Evolutionary conservation across 2,113 vertebrate species (phyloP).

Genomic region (Indicator maculatus): DNA sequence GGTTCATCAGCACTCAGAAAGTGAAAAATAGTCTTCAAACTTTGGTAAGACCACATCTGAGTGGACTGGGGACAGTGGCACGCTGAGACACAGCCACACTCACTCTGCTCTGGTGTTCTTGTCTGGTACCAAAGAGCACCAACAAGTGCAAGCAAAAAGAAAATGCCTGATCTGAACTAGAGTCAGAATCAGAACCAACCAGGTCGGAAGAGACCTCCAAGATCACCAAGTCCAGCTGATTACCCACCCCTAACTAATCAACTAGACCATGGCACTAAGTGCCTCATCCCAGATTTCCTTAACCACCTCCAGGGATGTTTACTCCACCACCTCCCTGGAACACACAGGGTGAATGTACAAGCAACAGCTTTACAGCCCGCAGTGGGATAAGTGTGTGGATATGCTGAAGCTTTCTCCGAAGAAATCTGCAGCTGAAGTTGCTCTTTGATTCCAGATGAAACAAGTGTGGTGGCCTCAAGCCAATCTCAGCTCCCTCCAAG

Average conservation of each 20-base stretch:
- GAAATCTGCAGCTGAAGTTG: background rate
- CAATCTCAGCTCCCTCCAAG: too few species aligned
- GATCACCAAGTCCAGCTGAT: too few species aligned
- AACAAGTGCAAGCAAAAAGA: background rate
- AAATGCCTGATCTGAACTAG: background rate
- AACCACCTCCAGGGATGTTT: too few species aligned
- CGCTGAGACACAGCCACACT: background rate
- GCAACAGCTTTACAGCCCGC: background rate
- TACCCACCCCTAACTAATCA: too few species aligned
- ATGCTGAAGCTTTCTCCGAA: background rate
- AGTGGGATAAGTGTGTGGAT: background rate
- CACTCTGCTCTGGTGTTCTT: background rate
- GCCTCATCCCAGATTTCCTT: too few species aligned
- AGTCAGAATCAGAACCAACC: too few species aligned
- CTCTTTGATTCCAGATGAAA: too few species aligned
- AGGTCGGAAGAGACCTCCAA: too few species aligned
- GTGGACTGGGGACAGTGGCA: background rate
- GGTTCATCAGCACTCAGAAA: constrained; percentile 7
- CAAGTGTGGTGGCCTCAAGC: too few species aligned
- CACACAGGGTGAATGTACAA: background rate
- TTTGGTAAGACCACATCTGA: background rate
- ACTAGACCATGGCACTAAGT: too few species aligned
- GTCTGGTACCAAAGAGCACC: background rate
- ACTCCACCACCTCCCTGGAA: background rate
- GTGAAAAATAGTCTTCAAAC: background rate